Percentiles rank a stretch among this genome's conserved stretches.
These are phyloP conservation scores for Sesia apiformis DNA, from an alignment of 2,888 invertebrate genomes.

Conservation along the genomic window DNA sequence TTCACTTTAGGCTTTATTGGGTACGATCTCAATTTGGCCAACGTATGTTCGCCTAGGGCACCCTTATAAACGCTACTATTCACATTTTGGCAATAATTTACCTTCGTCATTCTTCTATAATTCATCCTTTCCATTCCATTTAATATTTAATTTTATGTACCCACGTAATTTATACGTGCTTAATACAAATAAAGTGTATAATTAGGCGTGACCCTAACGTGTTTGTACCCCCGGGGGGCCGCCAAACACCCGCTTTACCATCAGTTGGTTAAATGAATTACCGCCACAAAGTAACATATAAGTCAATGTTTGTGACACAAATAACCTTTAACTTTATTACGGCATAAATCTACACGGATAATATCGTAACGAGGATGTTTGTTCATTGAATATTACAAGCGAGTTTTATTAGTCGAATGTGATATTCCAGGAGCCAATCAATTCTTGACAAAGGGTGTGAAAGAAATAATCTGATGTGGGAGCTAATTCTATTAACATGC, in stretches of 20 bases:
- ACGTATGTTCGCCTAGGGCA: no score
- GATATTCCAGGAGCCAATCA: neutral
- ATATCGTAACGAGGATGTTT: neutral
- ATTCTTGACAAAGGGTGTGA: neutral
- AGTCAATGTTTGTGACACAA: neutral
- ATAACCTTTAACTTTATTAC: neutral
- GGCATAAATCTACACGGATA: neutral
- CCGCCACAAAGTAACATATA: neutral
- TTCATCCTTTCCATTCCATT: no score
- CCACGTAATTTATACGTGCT: neutral
- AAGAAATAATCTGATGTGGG: no score
- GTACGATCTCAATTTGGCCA: no score
- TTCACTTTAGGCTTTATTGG: no score
- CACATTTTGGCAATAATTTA: no score
- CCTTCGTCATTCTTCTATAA: no score
- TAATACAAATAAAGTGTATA: neutral
- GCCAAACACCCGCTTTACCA: neutral
- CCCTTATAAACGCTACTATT: no score
- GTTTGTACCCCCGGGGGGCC: neutral
- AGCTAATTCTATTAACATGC: no score
- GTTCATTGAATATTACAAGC: neutral
- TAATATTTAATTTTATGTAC: no score
- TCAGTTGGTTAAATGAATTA: neutral
- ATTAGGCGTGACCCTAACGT: neutral
- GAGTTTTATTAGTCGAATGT: neutral